A percentile compares a stretch with the other conserved stretches of the same genome.
Conservation (phyloP, 2,797 vertebrate species). For the Myotis planiceps region DNA sequence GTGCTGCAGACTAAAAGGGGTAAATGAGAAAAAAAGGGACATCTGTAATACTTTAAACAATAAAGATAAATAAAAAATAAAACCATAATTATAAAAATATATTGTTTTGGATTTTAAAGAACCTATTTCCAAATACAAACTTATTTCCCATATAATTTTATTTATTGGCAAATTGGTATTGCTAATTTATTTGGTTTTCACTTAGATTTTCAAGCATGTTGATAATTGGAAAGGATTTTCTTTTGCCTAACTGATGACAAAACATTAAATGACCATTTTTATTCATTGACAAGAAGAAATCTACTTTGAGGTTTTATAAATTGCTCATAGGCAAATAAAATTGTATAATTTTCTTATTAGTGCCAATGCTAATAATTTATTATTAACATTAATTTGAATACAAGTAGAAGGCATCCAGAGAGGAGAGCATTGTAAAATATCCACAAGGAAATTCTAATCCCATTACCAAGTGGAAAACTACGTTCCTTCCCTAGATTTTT, state of each 20-base stretch:
- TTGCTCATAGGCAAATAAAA: conserved; percentile 58
- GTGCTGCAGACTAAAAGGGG: too few relatives aligned
- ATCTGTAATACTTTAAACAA: too few relatives aligned
- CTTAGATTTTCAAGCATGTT: neutral
- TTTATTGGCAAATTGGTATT: neutral
- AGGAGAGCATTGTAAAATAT: neutral
- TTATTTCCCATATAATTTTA: neutral
- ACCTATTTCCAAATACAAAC: neutral
- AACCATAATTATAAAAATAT: neutral
- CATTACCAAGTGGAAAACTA: neutral
- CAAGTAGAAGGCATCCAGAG: neutral
- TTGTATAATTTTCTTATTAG: conserved; percentile 67
- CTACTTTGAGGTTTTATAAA: conserved; percentile 53
- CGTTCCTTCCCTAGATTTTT: neutral
- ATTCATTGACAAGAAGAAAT: conserved; percentile 60
- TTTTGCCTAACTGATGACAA: conserved; percentile 6
- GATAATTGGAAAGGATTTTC: conserved; percentile 41
- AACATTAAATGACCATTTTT: conserved; percentile 59
- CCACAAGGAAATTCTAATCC: conserved; percentile 18
- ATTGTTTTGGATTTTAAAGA: neutral
- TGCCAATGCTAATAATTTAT: conserved; percentile 58
- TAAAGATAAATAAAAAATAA: neutral
- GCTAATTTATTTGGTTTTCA: conserved; percentile 23
- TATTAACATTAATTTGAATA: conserved; percentile 65
- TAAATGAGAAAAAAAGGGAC: too few relatives aligned